Evolutionary conservation across 2,888 invertebrate genomes (phyloP), one percentile per base, ranked within the genome.

Genomic region (Caradrina clavipalpis): DNA sequence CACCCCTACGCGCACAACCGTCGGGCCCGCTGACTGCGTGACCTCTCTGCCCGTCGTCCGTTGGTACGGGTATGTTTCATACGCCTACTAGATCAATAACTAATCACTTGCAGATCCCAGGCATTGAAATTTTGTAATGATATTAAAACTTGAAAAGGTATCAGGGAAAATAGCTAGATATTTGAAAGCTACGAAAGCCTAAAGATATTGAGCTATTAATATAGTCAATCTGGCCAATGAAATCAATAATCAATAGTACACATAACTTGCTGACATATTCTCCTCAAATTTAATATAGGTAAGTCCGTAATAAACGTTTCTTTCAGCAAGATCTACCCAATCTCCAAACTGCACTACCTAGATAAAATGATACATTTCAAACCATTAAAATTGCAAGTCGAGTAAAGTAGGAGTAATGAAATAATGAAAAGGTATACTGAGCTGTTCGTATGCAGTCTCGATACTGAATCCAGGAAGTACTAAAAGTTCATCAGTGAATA

Each of bases 1-100:
- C 5, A 15, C 26, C 7, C 1, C 11, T 17, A 1, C 17, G 35
- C 21, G n/a, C 53, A n/a, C 1, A 1, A 35, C 10, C 15, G 2
- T 13, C 21, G 3, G 15, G n/a, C 39, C 13, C 11, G 39, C 39
- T 50, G 4, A 15, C 49, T 13, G 70, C 42, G 54, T 2, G 22
- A 42, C 31, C 15, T 39, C n/a, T 35, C 21, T 42, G 11, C 22
- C 31, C n/a, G 47, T n/a, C 22, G 7, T 47, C 11, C 54, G 31
- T 55, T 42, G 47, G 17, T 35, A 26, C 2, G 63, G 63, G 73
- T 74, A 73, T 72, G 54, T 51, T 72, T 51, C 4, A 63, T 55
- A 35, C 10, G 5, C 4, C n/a, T 76, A 19, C 7, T 72, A 50
- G 63, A 60, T n/a, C 77, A 71, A 51, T 77, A 70, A 47, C 26